These are phyloP conservation scores for Calameuta idolon DNA, from an alignment of 2,888 invertebrate species.

Conservation along the genomic window DNA sequence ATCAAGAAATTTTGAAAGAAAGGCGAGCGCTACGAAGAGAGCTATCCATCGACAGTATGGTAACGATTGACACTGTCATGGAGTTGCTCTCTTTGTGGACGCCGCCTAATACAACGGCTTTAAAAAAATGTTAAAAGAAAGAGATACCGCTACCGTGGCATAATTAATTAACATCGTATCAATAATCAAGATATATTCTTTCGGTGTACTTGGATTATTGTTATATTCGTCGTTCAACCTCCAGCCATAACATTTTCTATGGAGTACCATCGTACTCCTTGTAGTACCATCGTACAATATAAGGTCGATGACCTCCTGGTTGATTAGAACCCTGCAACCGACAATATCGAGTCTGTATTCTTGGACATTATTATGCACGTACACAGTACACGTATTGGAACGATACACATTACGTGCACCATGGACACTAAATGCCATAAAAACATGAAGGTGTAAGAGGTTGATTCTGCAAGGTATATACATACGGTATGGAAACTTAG, in stretches of 20 bases:
- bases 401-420: constrained; percentile 3
- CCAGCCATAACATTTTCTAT: constrained; percentile 17
- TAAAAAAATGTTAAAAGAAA: not conserved
- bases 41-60: constrained; percentile 99
- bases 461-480: not conserved
- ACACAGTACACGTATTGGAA: not conserved
- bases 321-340: constrained; percentile 22
- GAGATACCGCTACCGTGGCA: not conserved
- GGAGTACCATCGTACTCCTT: too few species aligned
- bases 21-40: constrained; percentile 84
- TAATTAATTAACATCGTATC: not conserved
- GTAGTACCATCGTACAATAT: not conserved
- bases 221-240: constrained; percentile 10
- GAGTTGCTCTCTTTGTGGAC: constrained; percentile 99
- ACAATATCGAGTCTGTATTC: not conserved
- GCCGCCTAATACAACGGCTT: constrained; percentile 74
- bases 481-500: not conserved
- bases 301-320: constrained; percentile 26
- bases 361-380: constrained; percentile 4
- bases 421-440: constrained; percentile 6
- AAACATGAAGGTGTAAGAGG: not conserved
- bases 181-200: not conserved
- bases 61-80: constrained; percentile 94
- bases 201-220: not conserved
- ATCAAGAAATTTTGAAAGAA: constrained; percentile 7